Conservation (phyloP, 1,140 invertebrate genomes). For the Lordiphosa clarofinis region DNA sequence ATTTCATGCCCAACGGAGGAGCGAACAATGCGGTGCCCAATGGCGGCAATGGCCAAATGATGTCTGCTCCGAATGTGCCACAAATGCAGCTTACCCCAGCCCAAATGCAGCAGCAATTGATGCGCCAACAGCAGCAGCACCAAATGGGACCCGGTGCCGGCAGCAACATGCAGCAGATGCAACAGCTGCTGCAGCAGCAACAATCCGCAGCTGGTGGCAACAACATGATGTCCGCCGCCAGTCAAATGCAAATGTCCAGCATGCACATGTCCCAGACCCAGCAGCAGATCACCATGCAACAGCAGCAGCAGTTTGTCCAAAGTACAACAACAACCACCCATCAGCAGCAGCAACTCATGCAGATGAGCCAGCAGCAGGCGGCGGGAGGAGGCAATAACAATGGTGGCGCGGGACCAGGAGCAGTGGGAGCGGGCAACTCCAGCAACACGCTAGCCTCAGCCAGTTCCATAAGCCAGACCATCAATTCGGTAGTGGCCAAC, state of each 20-base stretch:
- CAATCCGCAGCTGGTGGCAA: conserved; percentile 79
- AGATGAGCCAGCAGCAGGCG: conserved; percentile 76
- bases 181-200: conserved; percentile 80
- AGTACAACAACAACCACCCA: conserved; percentile 67
- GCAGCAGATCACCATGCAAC: conserved; percentile 84
- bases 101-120: conserved; percentile 81
- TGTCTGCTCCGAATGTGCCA: conserved; percentile 62
- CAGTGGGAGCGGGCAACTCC: conserved; percentile 32
- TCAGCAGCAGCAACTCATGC: conserved; percentile 77
- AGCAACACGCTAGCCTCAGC: conserved; percentile 77
- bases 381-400: conserved; percentile 66
- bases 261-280: conserved; percentile 85
- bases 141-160: conserved; percentile 60
- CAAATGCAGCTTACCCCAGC: conserved; percentile 82
- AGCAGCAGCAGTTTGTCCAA: conserved; percentile 78
- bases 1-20: conserved; percentile 74
- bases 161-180: conserved; percentile 70
- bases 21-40: conserved; percentile 54
- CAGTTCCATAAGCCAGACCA: conserved; percentile 79
- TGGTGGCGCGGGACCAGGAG: conserved; percentile 29
- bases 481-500: conserved; percentile 82
- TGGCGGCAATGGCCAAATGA: conserved; percentile 53
- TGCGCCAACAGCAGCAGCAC: conserved; percentile 69
- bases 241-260: conserved; percentile 82
- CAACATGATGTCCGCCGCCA: conserved; percentile 74